A percentile compares a stretch with the other conserved stretches of the same genome.
These are phyloP conservation scores for Pipra filicauda DNA, from an alignment of 2,113 vertebrate genomes.

Conservation along the genomic window DNA sequence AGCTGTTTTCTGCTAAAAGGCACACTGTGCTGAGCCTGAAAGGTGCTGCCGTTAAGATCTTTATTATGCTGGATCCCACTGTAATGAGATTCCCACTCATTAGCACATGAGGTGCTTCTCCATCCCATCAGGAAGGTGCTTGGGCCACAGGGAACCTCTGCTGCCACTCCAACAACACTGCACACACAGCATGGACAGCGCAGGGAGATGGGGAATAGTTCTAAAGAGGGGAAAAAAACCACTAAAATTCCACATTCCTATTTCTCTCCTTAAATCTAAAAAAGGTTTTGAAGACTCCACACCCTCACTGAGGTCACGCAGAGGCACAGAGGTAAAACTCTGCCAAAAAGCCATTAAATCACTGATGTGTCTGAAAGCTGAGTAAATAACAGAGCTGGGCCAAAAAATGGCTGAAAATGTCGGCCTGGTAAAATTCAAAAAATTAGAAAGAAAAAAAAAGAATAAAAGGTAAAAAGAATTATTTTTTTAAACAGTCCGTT, in stretches of 20 bases:
- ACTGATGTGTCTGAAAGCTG: background rate
- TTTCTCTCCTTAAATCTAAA: background rate
- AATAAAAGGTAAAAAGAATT: rapidly evolving
- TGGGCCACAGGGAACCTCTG: background rate
- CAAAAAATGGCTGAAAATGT: background rate
- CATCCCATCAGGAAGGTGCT: background rate
- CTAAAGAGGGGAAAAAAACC: background rate
- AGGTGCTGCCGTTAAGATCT: background rate
- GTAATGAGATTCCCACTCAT: rapidly evolving
- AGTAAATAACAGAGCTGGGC: background rate
- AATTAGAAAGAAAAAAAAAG: background rate
- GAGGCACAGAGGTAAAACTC: background rate
- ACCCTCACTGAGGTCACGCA: background rate
- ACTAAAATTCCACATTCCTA: background rate
- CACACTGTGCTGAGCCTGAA: background rate
- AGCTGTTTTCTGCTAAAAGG: background rate
- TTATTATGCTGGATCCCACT: background rate
- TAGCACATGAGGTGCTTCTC: background rate
- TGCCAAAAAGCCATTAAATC: background rate
- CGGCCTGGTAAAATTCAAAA: background rate
- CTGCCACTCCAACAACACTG: background rate
- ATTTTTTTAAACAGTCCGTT: background rate
- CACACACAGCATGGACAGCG: background rate
- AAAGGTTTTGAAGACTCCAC: background rate
- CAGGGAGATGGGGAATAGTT: background rate